Evolutionary conservation across 1,140 invertebrate species (phyloP).

Genomic region (Drosophila ogumai): DNA sequence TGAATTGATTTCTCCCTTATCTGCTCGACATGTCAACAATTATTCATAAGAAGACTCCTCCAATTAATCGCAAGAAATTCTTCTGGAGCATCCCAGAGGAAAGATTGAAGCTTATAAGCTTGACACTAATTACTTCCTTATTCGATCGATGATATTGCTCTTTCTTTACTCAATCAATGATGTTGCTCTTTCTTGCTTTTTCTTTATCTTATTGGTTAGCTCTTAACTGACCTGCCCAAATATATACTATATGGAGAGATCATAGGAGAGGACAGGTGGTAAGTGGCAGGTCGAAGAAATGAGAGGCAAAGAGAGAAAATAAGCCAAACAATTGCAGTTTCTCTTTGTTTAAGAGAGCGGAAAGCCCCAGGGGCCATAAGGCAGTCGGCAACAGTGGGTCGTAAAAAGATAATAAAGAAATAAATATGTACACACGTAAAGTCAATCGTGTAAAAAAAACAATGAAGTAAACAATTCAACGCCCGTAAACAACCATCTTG

Average conservation of each 20-base stretch:
- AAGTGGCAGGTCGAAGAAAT: not conserved
- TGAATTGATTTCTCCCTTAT: slow-evolving; percentile 2
- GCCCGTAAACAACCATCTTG: slow-evolving; percentile 17
- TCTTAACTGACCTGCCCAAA: slow-evolving; percentile 50
- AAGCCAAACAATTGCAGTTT: not conserved
- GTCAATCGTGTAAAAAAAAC: slow-evolving; percentile 8
- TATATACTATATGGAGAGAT: slow-evolving; percentile 2
- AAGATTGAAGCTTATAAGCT: slow-evolving; percentile 9
- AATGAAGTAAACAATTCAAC: slow-evolving; percentile 22
- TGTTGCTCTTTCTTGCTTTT: slow-evolving; percentile 1
- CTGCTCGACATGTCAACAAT: slow-evolving; percentile 3
- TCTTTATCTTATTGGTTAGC: slow-evolving; percentile 10
- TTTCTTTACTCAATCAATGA: not conserved
- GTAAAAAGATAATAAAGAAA: slow-evolving; percentile 9
- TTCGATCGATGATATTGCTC: not conserved
- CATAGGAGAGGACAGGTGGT: slow-evolving; percentile 3
- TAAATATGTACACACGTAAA: slow-evolving; percentile 1
- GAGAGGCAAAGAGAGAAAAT: slow-evolving; percentile 10
- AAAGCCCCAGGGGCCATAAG: not conserved
- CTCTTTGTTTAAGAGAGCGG: slow-evolving; percentile 14
- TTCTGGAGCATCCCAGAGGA: slow-evolving; percentile 14
- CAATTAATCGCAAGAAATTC: slow-evolving; percentile 20
- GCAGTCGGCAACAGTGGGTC: slow-evolving; percentile 36
- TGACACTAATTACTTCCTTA: slow-evolving; percentile 20
- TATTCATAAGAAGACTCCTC: slow-evolving; percentile 3